Evolutionary conservation across 92 coral and sea anemone genomes (phyloP), one percentile per base, ranked within the genome.

Genomic region (Palythoa heliodiscus): DNA sequence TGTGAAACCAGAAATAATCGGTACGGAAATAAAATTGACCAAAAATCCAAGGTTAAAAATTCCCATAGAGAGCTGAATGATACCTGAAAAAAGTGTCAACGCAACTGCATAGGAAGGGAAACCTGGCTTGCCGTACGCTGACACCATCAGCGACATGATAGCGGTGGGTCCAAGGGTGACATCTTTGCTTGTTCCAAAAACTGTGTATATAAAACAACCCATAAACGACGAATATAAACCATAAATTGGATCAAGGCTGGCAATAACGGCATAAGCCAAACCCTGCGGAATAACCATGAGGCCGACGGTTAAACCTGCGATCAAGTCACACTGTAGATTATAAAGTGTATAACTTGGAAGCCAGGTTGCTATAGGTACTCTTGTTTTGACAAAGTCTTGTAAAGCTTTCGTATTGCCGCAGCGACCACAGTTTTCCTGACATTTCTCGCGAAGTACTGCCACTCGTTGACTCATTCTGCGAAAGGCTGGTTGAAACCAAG

Each of bases 231-330:
- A 94, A 80, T 96, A 96, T 16, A 96, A 89, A 54, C 99, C 99
- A 71, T 89, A 96, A 53, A 92, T 95, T 19, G 96, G 99, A 39
- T 98, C 98, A 35, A 96, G 84, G 6, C 99, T 97, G 52, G 99
- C 99, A 1, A 96, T 88, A 15, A 94, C 90, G 10, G 98, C 98
- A 75, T 96, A 96, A 29, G 99, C 99, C 73, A 96, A 71, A 38
- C 99, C 99, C 77, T 96, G 99, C 17, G 99, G 99, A 17, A 96
- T 96, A 2, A 96, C 99, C 99, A 96, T 96, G 0, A 96, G 86
- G 2, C 99, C 99, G 24, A 96, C 98, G 0, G 99, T 91, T 73
- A 94, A 77, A 9, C 99, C 99, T 2, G 99, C 99, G n/a, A 96
- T 96, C 47, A 94, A 55, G 76, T 96, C 99, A 81, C 93, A 95